phyloP scores from a whole-genome alignment of 2,888 invertebrate genomes.

The Plebejus anna region DNA sequence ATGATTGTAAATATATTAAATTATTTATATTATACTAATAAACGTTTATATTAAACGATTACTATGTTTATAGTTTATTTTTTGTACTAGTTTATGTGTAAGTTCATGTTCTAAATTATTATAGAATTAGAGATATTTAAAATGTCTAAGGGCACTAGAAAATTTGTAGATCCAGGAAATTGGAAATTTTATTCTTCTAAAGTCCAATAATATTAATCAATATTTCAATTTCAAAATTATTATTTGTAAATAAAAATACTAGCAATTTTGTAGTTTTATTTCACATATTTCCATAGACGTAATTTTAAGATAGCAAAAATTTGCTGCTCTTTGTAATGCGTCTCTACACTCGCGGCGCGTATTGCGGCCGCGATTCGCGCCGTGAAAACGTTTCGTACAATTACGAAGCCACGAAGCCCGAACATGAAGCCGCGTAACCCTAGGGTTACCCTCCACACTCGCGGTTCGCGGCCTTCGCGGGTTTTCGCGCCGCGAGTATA shows the following conservation, averaged over 20 bases:
- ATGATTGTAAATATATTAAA: not conserved
- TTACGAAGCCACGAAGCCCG: too few species aligned
- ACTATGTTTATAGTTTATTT: conserved; percentile 16
- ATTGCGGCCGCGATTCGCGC: too few species aligned
- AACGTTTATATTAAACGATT: conserved; percentile 25
- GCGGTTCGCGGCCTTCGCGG: too few species aligned
- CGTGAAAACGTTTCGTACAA: too few species aligned
- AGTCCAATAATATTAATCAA: conserved; percentile 1
- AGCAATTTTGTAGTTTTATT: conserved; percentile 7
- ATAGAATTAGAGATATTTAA: conserved; percentile 5
- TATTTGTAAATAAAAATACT: conserved; percentile 1
- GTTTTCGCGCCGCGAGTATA: too few species aligned
- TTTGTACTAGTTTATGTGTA: conserved; percentile 21
- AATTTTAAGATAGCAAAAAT: not conserved
- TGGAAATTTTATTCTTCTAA: conserved; percentile 8
- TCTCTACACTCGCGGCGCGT: too few species aligned
- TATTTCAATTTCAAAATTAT: not conserved
- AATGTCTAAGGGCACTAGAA: not conserved
- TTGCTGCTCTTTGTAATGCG: too few species aligned
- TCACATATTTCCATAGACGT: not conserved
- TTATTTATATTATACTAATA: not conserved
- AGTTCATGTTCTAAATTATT: conserved; percentile 15
- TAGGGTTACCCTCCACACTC: too few species aligned
- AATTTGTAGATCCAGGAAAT: conserved; percentile 10
- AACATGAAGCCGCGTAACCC: too few species aligned